These are phyloP conservation scores for Gasterosteus nipponicus DNA, from an alignment of 2,113 vertebrate genomes.

Conservation along the genomic window DNA sequence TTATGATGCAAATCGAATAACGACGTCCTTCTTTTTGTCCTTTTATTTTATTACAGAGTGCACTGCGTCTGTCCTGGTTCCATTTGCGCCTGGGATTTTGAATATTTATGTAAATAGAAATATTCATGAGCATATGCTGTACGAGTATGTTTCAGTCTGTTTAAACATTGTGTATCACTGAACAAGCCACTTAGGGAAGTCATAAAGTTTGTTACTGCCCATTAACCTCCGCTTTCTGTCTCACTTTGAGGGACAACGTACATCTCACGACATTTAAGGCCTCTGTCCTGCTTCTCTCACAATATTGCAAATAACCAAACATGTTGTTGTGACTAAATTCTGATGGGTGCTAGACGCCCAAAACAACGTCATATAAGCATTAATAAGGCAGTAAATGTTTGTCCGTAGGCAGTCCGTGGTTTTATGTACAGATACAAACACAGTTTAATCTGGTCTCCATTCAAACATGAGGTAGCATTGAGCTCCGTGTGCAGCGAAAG, in stretches of 20 bases:
- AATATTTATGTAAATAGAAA: slow-evolving; percentile 13
- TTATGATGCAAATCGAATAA: slow-evolving; percentile 2
- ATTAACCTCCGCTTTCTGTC: slow-evolving; percentile 33
- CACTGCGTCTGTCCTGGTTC: neutral
- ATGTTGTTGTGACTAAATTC: neutral
- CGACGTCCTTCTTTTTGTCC: neutral
- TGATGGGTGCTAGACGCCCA: neutral
- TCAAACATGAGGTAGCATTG: neutral
- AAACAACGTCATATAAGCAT: neutral
- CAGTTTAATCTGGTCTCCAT: neutral
- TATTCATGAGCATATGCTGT: slow-evolving; percentile 39
- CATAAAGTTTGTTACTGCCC: slow-evolving; percentile 28
- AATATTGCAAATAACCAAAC: neutral
- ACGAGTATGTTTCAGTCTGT: slow-evolving; percentile 18
- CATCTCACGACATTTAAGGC: slow-evolving; percentile 1
- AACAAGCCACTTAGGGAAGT: slow-evolving; percentile 17
- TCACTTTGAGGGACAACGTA: neutral
- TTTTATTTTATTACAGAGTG: neutral
- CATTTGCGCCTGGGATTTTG: neutral
- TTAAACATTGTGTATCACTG: slow-evolving; percentile 21
- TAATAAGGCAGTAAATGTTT: neutral
- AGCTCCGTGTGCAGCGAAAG: neutral
- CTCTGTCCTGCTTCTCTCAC: neutral
- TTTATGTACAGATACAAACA: neutral
- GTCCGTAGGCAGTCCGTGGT: neutral